Conservation (phyloP, 2,113 vertebrate genomes). For the Lagenorhynchus albirostris region DNA sequence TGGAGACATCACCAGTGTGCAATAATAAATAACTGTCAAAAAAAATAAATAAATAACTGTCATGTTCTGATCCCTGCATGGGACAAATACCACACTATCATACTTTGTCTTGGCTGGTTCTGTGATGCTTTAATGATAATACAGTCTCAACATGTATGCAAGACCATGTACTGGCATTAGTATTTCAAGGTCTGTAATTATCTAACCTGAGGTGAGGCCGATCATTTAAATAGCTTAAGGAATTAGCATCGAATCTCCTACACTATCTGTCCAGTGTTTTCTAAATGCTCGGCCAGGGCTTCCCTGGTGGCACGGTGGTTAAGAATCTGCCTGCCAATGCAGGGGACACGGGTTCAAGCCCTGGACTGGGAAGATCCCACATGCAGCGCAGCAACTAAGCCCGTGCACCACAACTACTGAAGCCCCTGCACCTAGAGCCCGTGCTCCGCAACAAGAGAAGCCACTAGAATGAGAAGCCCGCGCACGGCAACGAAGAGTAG, state of each 20-base stretch:
- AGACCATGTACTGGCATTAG: background rate
- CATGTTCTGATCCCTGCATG: background rate
- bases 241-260: background rate
- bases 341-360: too few relatives aligned
- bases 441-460: too few relatives aligned
- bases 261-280: background rate
- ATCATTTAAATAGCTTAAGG: background rate
- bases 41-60: background rate
- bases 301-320: too few relatives aligned
- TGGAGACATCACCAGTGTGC: background rate
- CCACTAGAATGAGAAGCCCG: too few relatives aligned
- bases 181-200: background rate
- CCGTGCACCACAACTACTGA: too few relatives aligned
- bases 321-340: too few relatives aligned
- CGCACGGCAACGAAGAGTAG: accelerated
- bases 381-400: too few relatives aligned
- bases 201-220: background rate
- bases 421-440: too few relatives aligned
- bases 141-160: background rate
- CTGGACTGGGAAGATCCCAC: too few relatives aligned
- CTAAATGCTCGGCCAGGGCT: background rate
- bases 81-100: background rate
- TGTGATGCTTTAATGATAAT: background rate
- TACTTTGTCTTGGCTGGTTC: background rate
- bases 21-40: background rate